phyloP scores from a whole-genome alignment of 2,888 invertebrate species.

The Adineta ricciae region DNA sequence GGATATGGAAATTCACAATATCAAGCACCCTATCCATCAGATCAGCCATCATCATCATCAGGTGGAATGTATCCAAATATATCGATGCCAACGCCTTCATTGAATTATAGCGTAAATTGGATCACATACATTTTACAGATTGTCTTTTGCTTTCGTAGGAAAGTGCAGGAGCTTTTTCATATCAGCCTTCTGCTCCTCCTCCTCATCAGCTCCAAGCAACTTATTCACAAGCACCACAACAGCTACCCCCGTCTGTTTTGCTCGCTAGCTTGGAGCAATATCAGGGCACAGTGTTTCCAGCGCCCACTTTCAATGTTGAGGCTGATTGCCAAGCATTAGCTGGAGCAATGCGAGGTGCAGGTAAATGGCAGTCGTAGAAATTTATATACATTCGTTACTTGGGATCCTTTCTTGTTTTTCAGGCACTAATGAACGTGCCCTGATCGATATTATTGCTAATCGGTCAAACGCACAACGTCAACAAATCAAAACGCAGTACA shows the following conservation, averaged over 20 bases:
- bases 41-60: not conserved
- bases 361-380: not conserved
- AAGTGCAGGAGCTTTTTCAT: not conserved
- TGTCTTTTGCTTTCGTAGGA: not conserved
- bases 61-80: not conserved
- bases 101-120: not conserved
- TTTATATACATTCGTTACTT: not conserved
- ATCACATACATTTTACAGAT: not conserved
- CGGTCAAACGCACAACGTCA: slow-evolving; percentile 1
- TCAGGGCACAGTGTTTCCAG: not conserved
- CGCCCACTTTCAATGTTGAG: not conserved
- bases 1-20: not conserved
- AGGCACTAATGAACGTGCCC: not conserved
- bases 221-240: not conserved
- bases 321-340: not conserved
- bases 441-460: slow-evolving; percentile 18
- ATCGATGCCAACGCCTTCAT: not conserved
- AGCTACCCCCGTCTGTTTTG: not conserved
- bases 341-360: not conserved
- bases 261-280: not conserved
- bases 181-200: not conserved
- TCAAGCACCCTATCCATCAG: not conserved
- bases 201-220: not conserved
- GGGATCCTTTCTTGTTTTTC: not conserved
- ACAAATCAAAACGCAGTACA: not conserved